A percentile compares a stretch with the other conserved stretches of the same genome.
phyloP scores from a whole-genome alignment of 2,113 vertebrate genomes.

The Eudyptes chrysolophus region DNA sequence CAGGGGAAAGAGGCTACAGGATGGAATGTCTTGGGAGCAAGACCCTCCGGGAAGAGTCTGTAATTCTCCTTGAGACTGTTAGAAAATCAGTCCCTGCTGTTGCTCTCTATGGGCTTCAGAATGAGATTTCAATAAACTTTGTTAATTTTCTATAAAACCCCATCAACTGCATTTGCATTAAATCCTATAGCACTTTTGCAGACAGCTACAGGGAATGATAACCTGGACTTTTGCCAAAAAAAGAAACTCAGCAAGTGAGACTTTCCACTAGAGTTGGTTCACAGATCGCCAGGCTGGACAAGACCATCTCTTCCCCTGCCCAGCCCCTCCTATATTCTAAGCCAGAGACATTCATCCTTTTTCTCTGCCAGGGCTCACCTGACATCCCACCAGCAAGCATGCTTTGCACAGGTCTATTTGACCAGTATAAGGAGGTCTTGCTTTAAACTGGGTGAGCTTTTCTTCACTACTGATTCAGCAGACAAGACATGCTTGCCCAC shows the following conservation, averaged over 20 bases:
- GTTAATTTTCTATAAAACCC: neutral
- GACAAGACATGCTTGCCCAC: neutral
- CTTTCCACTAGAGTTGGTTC: neutral
- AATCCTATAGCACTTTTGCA: neutral
- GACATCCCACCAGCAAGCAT: neutral
- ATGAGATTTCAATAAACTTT: neutral
- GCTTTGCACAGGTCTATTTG: neutral
- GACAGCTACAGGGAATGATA: neutral
- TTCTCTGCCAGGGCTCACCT: neutral
- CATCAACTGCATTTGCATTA: neutral
- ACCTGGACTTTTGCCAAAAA: neutral
- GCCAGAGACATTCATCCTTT: neutral
- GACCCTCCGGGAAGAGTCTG: neutral
- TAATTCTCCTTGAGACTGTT: neutral
- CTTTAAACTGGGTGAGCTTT: neutral
- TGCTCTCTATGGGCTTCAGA: neutral
- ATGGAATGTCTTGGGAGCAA: neutral
- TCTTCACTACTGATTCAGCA: neutral
- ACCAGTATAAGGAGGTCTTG: neutral
- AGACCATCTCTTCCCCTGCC: neutral
- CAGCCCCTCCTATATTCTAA: neutral
- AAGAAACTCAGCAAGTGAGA: neutral
- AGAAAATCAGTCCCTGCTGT: neutral
- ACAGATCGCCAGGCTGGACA: neutral
- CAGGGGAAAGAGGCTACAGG: neutral